Base-by-base conservation (phyloP, 2,888 invertebrate species). In the Nycteola revayana region DNA sequence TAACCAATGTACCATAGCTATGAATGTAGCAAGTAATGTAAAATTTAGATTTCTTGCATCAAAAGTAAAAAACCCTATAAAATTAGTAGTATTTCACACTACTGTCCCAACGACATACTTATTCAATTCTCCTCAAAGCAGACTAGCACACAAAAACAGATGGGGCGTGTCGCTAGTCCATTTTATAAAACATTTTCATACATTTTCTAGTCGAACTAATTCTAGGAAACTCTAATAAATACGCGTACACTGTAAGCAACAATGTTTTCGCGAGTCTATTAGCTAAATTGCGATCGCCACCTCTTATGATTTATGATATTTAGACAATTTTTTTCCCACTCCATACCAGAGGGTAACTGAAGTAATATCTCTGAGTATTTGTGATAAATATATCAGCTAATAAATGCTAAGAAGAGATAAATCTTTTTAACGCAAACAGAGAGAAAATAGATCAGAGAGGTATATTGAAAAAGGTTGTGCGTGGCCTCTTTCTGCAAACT, bases 351-450 rank as follows among this genome's bases (percentile, higher is more conserved):
- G 58, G 61, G 64, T 66, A 66, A 67, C 65, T 61, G 48, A 32
- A 52, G 66, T 71, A 82, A 84, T 85, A 80, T 78, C 73, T 79
- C 64, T 74, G 66, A 79, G 81, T 82, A 81, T 73, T 52, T 56
- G 64, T 75, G 81, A 86, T 85, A 84, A 80, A 86, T 85, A 83
- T 80, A 76, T 79, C 51, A 56, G 74, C 85, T 85, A 86, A 86
- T 86, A 86, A 82, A 80, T 75, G 75, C 77, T 75, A 77, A 77
- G 78, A 67, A 62, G 68, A 49, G 56, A 78, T 84, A 82, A 81
- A 84, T 84, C 84, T 78, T 74, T 72, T 73, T 72, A 71, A 66
- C 75, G 51, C 57, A 48, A 56, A 47, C 47, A 41, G 28, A 44
- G 37, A 28, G 42, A n/a, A n/a, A n/a, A n/a, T 42, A 60, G 57